phyloP scores from a whole-genome alignment of 2,113 vertebrate genomes.

The Cochlearius cochlearius region DNA sequence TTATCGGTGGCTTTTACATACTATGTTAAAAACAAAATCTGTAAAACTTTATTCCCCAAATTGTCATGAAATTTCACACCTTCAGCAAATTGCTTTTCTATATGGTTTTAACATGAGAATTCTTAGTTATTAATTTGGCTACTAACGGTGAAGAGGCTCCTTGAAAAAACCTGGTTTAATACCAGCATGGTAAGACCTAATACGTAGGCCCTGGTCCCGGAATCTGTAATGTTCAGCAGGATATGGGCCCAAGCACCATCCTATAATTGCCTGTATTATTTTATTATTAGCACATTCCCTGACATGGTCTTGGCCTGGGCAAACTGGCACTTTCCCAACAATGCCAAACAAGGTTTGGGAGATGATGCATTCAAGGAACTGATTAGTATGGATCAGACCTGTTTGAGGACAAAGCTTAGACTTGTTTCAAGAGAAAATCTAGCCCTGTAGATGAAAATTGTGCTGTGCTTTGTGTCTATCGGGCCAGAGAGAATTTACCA shows the following conservation, averaged over 20 bases:
- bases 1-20: neutral
- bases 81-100: neutral
- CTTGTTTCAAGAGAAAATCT: neutral
- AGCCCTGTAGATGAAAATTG: neutral
- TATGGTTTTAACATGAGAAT: neutral
- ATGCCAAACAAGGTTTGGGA: neutral
- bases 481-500: neutral
- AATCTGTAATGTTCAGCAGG: neutral
- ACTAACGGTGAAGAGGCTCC: fast-evolving
- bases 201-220: neutral
- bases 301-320: neutral
- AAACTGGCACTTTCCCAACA: neutral
- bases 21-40: neutral
- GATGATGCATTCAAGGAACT: neutral
- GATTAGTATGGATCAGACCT: neutral
- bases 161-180: neutral
- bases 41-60: neutral
- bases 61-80: neutral
- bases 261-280: neutral
- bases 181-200: neutral
- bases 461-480: neutral
- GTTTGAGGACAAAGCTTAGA: neutral
- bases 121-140: neutral
- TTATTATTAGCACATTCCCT: neutral
- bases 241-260: neutral